Evolutionary conservation across 2,888 invertebrate genomes (phyloP), one percentile per base, ranked within the genome.

Genomic region (Esperia sulphurella): DNA sequence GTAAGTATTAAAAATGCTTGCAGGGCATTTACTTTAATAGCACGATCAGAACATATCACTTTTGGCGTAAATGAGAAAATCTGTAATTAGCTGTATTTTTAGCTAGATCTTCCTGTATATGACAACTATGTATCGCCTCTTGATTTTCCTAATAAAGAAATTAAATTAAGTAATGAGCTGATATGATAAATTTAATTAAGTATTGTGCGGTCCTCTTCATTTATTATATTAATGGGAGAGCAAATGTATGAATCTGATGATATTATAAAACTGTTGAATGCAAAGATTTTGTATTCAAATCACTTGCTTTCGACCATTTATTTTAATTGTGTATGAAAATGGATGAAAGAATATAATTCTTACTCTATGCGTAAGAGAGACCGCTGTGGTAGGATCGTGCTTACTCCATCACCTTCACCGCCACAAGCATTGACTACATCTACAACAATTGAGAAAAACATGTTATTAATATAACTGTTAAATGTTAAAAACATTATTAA

Each of bases 371-470:
- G 80, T 82, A 84, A 90, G 83, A 87, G 88, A 86, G 90, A 90
- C 90, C 90, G 89, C 87, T 86, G 90, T 83, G 72, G 84, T 82
- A 79, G 82, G 81, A 84, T 86, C 91, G 91, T 89, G 90, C 89
- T 88, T 75, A 71, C 83, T 88, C 90, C 91, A 91, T 93, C 94
- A 94, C 90, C 91, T 92, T 94, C 94, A 94, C 93, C 94, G 94
- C 94, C 94, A 94, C 92, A 94, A 93, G 94, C 94, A 94, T 92
- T 94, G 94, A 94, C 94, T 94, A 94, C 94, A 94, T 94, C 94
- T 94, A 94, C 92, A 94, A 94, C 91, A 91, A 90, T 83, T 79
- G 71, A 82, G 85, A 91, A 89, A 78, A 76, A 78, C 71, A 74
- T 74, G 71, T 80, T 77, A 82, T 68, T 69, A 68, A 63, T 64